Conservation (phyloP, 2,113 vertebrate species). For the Carassius gibelio region DNA sequence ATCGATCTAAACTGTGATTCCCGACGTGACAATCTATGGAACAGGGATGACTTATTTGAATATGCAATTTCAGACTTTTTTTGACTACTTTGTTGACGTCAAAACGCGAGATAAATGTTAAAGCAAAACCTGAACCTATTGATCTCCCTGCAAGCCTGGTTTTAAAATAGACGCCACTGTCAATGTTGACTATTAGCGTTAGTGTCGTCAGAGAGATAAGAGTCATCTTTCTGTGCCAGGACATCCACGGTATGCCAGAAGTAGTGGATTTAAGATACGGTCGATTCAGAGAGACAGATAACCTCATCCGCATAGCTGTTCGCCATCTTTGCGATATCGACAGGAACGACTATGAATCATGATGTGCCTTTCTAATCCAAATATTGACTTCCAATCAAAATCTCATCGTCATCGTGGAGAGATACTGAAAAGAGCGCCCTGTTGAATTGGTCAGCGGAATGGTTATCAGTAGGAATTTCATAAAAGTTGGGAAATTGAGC, state of each 20-base stretch:
- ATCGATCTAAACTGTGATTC: slow-evolving; percentile 70
- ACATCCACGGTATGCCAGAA: not conserved
- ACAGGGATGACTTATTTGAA: slow-evolving; percentile 57
- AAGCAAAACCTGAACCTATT: slow-evolving; percentile 1
- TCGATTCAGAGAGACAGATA: slow-evolving; percentile 11
- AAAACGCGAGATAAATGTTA: not conserved
- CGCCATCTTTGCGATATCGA: not conserved
- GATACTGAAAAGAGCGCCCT: not conserved
- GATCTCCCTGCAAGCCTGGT: not conserved
- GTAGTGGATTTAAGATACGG: not conserved
- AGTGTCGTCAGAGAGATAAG: slow-evolving; percentile 8
- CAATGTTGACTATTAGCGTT: slow-evolving; percentile 3
- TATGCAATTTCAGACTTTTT: slow-evolving; percentile 66
- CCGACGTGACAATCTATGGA: slow-evolving; percentile 75
- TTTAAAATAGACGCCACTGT: not conserved
- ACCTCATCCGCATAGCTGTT: not conserved
- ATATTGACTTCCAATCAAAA: slow-evolving; percentile 63
- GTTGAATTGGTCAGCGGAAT: slow-evolving; percentile 48
- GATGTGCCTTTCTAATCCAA: slow-evolving; percentile 43
- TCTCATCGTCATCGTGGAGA: not conserved
- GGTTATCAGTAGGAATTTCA: slow-evolving; percentile 58
- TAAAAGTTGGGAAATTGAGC: slow-evolving; percentile 51
- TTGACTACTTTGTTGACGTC: not conserved
- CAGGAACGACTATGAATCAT: not conserved
- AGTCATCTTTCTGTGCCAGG: not conserved